Percentiles rank a stretch among this genome's conserved stretches.
phyloP scores from a whole-genome alignment of 1,140 invertebrate genomes.

The Drosophila setifemur region DNA sequence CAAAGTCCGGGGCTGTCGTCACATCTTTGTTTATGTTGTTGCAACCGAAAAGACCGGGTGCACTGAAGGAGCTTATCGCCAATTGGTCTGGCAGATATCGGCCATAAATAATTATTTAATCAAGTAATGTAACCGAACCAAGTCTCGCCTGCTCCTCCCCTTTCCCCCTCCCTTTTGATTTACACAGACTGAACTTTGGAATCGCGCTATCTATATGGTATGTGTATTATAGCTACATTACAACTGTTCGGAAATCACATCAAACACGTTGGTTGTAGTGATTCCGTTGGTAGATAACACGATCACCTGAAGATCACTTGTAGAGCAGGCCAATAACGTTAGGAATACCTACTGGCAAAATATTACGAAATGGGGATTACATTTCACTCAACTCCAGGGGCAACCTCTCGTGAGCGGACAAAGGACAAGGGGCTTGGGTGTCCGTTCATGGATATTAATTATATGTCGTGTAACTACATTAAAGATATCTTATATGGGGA shows the following conservation, averaged over 20 bases:
- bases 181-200: conserved; percentile 11
- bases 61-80: conserved; percentile 9
- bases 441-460: too few relatives aligned
- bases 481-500: too few relatives aligned
- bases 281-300: conserved; percentile 3
- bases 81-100: conserved; percentile 16
- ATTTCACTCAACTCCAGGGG: too few relatives aligned
- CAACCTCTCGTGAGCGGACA: too few relatives aligned
- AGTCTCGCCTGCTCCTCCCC: not conserved
- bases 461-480: too few relatives aligned
- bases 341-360: too few relatives aligned
- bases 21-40: conserved; percentile 32
- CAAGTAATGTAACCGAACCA: conserved; percentile 10
- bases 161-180: not conserved
- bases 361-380: too few relatives aligned
- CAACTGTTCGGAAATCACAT: conserved; percentile 22
- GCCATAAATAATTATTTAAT: conserved; percentile 7
- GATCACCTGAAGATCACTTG: too few relatives aligned
- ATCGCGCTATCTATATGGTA: not conserved
- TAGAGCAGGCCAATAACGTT: not conserved
- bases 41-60: conserved; percentile 27
- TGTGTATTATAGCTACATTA: too few relatives aligned
- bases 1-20: conserved; percentile 37
- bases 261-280: conserved; percentile 1
- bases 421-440: too few relatives aligned